Conservation (phyloP, 37 sponge, comb jelly and placozoan species). For the Geodia barretti region DNA sequence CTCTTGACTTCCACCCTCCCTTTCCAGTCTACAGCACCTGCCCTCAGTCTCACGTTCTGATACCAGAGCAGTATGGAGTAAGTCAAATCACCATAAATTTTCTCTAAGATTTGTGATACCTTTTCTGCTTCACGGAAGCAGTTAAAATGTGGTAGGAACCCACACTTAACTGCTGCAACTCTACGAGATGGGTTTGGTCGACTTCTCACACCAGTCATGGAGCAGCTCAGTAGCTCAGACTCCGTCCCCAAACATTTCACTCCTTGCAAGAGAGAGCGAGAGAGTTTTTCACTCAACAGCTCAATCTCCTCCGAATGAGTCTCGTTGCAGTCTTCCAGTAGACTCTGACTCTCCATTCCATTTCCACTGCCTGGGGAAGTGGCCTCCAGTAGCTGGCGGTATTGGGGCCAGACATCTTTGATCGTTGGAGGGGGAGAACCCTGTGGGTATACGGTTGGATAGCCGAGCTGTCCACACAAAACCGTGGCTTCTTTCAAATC, state of each 20-base stretch:
- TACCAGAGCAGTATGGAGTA: too few species aligned
- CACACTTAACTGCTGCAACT: constrained; percentile 74
- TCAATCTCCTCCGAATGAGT: not conserved
- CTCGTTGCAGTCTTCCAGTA: not conserved
- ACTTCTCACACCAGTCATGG: constrained; percentile 19
- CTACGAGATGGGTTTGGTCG: not conserved
- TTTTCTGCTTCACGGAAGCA: constrained; percentile 1
- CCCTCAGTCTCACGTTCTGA: constrained; percentile 10
- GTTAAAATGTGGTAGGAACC: constrained; percentile 37
- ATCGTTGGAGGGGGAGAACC: constrained; percentile 23
- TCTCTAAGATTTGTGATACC: too few species aligned
- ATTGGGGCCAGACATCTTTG: not conserved
- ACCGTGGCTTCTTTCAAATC: constrained; percentile 33
- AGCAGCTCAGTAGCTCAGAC: constrained; percentile 42
- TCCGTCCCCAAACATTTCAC: constrained; percentile 55
- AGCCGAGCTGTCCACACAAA: constrained; percentile 75
- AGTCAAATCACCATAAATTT: too few species aligned
- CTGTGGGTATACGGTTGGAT: constrained; percentile 20
- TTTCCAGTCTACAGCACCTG: constrained; percentile 50
- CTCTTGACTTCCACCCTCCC: constrained; percentile 69
- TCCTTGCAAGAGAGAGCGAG: constrained; percentile 7
- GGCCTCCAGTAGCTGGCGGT: not conserved
- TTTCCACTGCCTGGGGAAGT: too few species aligned
- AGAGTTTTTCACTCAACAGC: not conserved
- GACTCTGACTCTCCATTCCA: too few species aligned